These are phyloP conservation scores for Meganola albula DNA, from an alignment of 2,888 invertebrate species.

Conservation along the genomic window DNA sequence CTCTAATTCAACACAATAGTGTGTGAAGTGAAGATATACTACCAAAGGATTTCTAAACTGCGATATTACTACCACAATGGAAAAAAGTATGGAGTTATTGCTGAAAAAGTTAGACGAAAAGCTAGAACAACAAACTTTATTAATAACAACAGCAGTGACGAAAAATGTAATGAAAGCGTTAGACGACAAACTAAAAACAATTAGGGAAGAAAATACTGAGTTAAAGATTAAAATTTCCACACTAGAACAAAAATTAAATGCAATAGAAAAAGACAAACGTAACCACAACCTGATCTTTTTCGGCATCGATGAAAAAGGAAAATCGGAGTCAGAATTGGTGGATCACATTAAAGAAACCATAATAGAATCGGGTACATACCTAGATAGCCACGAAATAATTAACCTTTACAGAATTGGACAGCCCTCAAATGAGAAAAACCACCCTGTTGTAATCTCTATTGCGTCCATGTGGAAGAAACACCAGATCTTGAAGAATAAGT, in stretches of 20 bases:
- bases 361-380: slow-evolving; percentile 7
- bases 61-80: not conserved
- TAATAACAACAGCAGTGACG: not conserved
- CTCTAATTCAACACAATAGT: no score
- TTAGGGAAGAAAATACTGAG: slow-evolving; percentile 1
- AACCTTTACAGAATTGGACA: not conserved
- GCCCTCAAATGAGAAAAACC: not conserved
- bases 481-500: slow-evolving; percentile 8
- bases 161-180: not conserved
- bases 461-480: slow-evolving; percentile 12
- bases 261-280: slow-evolving; percentile 12
- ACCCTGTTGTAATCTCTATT: slow-evolving; percentile 2
- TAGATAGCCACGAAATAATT: slow-evolving; percentile 15
- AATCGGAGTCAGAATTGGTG: slow-evolving; percentile 12
- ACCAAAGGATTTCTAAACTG: no score
- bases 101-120: not conserved
- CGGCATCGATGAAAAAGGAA: slow-evolving; percentile 14
- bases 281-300: slow-evolving; percentile 15
- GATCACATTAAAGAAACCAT: slow-evolving; percentile 12
- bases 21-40: no score
- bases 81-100: not conserved
- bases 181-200: not conserved
- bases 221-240: slow-evolving; percentile 5
- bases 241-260: slow-evolving; percentile 3
- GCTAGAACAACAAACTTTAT: not conserved